These are phyloP conservation scores for Dryococelus australis DNA, from an alignment of 2,888 invertebrate genomes.

Conservation along the genomic window DNA sequence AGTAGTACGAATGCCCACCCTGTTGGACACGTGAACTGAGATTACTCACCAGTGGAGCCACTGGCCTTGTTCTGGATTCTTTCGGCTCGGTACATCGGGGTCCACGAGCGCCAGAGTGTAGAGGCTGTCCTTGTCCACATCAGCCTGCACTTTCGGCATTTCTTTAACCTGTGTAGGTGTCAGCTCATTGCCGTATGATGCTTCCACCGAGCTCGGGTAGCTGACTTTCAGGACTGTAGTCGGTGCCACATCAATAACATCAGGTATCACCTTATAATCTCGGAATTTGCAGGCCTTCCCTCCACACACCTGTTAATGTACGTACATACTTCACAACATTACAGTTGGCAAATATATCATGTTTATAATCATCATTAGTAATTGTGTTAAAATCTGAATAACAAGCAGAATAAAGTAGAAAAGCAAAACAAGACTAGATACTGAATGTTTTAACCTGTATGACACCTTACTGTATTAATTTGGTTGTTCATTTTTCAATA, in stretches of 20 bases:
- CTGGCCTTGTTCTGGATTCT: conserved; percentile 60
- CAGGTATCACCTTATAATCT: conserved; percentile 12
- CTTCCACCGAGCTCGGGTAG: neutral
- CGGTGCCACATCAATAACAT: neutral
- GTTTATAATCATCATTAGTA: too few species aligned
- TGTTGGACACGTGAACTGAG: neutral
- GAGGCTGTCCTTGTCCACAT: conserved; percentile 28
- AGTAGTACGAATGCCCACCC: too few species aligned
- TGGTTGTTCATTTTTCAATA: too few species aligned
- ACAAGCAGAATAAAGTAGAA: too few species aligned
- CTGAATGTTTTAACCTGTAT: too few species aligned
- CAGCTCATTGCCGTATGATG: conserved; percentile 13
- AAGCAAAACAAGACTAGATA: too few species aligned
- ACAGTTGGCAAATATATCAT: too few species aligned
- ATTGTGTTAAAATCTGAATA: too few species aligned
- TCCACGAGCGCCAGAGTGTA: conserved; percentile 54
- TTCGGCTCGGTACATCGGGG: conserved; percentile 63
- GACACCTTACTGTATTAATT: too few species aligned
- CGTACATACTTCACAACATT: too few species aligned
- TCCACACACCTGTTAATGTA: neutral
- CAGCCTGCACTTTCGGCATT: conserved; percentile 35
- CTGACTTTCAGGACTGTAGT: neutral
- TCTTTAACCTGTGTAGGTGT: conserved; percentile 32
- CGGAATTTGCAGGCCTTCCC: conserved; percentile 11
- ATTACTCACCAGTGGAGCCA: conserved; percentile 61